These are phyloP conservation scores for Microplitis demolitor DNA, from an alignment of 1,140 invertebrate genomes.

Conservation along the genomic window DNA sequence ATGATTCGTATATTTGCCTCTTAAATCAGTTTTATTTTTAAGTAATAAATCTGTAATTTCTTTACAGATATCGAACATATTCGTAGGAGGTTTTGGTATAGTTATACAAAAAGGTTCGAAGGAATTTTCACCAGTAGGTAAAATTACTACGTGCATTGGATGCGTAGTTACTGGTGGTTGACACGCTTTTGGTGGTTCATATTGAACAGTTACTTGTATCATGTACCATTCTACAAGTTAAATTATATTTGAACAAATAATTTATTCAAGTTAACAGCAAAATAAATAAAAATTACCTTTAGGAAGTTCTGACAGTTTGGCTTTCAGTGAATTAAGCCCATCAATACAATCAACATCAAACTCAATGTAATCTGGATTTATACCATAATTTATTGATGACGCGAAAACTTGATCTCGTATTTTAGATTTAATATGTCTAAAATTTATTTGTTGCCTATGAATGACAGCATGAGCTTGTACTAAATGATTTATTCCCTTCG, in stretches of 20 bases:
- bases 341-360: constrained; percentile 34
- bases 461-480: not conserved
- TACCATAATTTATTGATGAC: not conserved
- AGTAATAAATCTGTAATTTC: constrained; percentile 49
- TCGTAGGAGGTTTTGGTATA: constrained; percentile 52
- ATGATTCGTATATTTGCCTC: constrained; percentile 48
- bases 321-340: constrained; percentile 43
- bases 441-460: not conserved
- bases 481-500: not conserved
- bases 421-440: not conserved
- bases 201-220: constrained; percentile 64
- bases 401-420: not conserved
- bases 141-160: constrained; percentile 60
- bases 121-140: constrained; percentile 60
- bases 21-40: constrained; percentile 45
- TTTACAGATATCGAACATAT: constrained; percentile 50
- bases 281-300: constrained; percentile 38
- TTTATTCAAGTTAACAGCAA: not conserved
- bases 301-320: constrained; percentile 45
- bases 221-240: constrained; percentile 66
- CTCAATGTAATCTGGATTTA: constrained; percentile 27
- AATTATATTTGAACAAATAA: constrained; percentile 21
- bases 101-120: constrained; percentile 57
- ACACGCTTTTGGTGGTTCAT: constrained; percentile 57
- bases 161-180: constrained; percentile 55